Conservation (phyloP, 2,797 vertebrate genomes). For the Geotrypetes seraphini region DNA sequence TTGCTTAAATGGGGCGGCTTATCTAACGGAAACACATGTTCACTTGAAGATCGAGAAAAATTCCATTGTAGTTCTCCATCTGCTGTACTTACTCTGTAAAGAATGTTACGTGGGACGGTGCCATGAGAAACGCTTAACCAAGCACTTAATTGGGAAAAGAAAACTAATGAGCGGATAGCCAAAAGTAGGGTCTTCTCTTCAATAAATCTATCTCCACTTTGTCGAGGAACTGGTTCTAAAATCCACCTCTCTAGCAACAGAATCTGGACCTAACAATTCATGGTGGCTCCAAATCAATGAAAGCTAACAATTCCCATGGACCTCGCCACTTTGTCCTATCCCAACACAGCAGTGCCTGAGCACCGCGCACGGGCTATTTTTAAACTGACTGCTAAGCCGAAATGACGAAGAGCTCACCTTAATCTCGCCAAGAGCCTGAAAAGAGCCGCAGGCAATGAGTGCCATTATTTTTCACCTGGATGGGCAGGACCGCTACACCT, state of each 20-base stretch:
- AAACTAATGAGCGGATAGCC: conserved; percentile 94
- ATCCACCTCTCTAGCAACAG: too few relatives aligned
- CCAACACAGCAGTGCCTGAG: conserved; percentile 35
- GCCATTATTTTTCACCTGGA: too few relatives aligned
- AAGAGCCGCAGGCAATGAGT: background rate
- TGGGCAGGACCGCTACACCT: background rate
- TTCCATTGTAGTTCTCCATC: conserved; percentile 86
- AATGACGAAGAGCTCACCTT: background rate
- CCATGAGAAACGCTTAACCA: conserved; percentile 97
- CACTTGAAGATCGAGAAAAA: conserved; percentile 87
- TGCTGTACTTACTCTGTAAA: conserved; percentile 90
- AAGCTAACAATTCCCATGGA: conserved; percentile 9
- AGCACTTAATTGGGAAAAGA: conserved; percentile 97
- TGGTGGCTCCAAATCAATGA: conserved; percentile 18
- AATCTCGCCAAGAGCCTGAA: background rate
- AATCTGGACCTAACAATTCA: conserved; percentile 25
- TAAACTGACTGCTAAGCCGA: conserved; percentile 23
- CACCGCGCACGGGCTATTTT: conserved; percentile 39
- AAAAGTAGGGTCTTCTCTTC: conserved; percentile 92
- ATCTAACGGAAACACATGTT: conserved; percentile 96
- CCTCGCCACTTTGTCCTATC: conserved; percentile 42
- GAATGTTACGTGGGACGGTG: conserved; percentile 92
- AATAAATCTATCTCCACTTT: conserved; percentile 87
- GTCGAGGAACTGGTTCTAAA: too few relatives aligned
- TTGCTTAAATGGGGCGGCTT: too few relatives aligned